Conservation (phyloP, 35 echinoderm and acorn worm genomes). For the Ophiothrix spiculata region DNA sequence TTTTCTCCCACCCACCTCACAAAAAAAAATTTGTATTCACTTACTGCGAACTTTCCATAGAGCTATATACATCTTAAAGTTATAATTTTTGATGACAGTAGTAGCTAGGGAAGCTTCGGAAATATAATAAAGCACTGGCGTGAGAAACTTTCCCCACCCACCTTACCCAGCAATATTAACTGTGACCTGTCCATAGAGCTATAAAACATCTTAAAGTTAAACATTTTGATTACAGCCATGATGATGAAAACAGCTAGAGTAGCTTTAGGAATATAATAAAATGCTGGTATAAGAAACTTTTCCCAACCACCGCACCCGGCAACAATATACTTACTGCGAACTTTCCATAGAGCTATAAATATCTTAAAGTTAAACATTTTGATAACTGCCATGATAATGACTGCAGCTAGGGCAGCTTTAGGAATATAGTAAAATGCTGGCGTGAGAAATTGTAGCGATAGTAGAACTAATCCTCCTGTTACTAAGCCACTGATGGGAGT, state of each 20-base stretch:
- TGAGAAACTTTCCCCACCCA: no score
- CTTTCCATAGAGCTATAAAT: conserved; percentile 65
- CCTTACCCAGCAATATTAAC: no score
- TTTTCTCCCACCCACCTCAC: conserved; percentile 67
- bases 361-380: conserved; percentile 86
- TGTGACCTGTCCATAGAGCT: conserved; percentile 65
- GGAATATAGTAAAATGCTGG: conserved; percentile 83
- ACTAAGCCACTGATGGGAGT: conserved; percentile 73
- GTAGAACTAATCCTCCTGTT: conserved; percentile 67
- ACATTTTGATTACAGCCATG: conserved; percentile 72
- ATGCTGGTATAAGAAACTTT: conserved; percentile 59
- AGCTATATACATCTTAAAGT: conserved; percentile 57
- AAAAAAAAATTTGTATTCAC: conserved; percentile 89
- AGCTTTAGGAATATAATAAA: conserved; percentile 78
- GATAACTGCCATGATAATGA: conserved; percentile 86
- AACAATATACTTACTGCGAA: conserved; percentile 91
- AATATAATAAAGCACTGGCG: conserved; percentile 74
- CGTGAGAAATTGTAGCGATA: conserved; percentile 61
- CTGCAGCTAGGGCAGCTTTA: conserved; percentile 64
- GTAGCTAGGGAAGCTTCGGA: conserved; percentile 76
- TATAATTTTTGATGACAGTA: conserved; percentile 77
- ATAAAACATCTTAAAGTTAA: conserved; percentile 69
- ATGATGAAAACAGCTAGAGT: conserved; percentile 79
- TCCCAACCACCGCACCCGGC: conserved; percentile 74
- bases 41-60: conserved; percentile 90